Conservation (phyloP, 1,140 invertebrate species). For the Drosophila jambulina region DNA sequence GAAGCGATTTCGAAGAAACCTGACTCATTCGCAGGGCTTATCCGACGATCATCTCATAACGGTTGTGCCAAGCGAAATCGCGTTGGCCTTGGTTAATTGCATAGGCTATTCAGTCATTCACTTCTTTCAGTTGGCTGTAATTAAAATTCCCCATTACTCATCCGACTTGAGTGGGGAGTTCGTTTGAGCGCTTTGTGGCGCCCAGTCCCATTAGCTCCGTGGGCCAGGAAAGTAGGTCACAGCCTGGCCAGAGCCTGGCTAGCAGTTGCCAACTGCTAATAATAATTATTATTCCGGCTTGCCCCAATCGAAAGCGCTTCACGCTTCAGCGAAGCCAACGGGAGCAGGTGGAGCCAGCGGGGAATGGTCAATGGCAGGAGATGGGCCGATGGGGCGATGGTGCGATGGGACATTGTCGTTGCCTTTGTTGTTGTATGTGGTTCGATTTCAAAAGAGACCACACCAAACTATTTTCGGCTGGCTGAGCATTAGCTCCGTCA, state of each 20-base stretch:
- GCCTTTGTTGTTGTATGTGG: constrained; percentile 9
- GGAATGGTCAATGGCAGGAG: constrained; percentile 19
- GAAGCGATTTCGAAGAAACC: constrained; percentile 5
- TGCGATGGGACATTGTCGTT: constrained; percentile 19
- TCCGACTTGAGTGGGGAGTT: constrained; percentile 17
- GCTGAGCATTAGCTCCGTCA: constrained; percentile 48
- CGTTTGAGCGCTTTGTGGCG: constrained; percentile 9
- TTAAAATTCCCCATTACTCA: constrained; percentile 55
- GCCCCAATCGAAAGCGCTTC: constrained; percentile 54
- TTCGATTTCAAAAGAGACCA: constrained; percentile 33
- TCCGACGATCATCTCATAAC: constrained; percentile 20
- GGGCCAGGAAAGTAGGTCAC: constrained; percentile 64
- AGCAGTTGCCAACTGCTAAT: constrained; percentile 37
- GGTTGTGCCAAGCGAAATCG: constrained; percentile 26
- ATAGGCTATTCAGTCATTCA: constrained; percentile 45
- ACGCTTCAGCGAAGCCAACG: constrained; percentile 66
- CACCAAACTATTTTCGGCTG: constrained; percentile 67
- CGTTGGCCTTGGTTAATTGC: constrained; percentile 34
- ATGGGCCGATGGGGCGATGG: no score
- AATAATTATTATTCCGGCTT: constrained; percentile 55
- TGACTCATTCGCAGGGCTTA: constrained; percentile 28
- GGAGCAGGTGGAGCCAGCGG: constrained; percentile 5
- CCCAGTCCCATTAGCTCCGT: constrained; percentile 28
- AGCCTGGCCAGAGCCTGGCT: constrained; percentile 46
- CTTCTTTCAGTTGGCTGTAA: constrained; percentile 43